phyloP scores from a whole-genome alignment of 2,797 vertebrate species.

The Parauchenoglanis ngamensis region DNA sequence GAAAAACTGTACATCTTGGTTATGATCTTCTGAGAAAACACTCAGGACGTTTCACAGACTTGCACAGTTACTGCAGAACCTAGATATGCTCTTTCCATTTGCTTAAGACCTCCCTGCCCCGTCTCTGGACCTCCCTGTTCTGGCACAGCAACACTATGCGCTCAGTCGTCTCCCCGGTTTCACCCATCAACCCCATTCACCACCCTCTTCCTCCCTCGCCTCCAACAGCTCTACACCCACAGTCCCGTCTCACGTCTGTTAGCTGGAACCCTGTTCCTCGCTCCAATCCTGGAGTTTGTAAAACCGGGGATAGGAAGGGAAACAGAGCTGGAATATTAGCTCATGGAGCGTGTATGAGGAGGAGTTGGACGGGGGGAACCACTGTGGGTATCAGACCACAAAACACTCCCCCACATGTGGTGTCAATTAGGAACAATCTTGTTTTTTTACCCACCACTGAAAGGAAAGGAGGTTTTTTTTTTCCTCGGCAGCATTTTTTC shows the following conservation, averaged over 20 bases:
- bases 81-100: conserved; percentile 47
- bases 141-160: conserved; percentile 75
- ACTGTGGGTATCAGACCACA: conserved; percentile 77
- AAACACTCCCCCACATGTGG: conserved; percentile 83
- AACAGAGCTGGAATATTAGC: conserved; percentile 77
- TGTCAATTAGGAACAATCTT: conserved; percentile 86
- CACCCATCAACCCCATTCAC: conserved; percentile 48
- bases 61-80: conserved; percentile 29
- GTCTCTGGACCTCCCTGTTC: conserved; percentile 73
- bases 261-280: conserved; percentile 69
- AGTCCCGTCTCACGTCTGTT: conserved; percentile 44
- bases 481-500: conserved; percentile 65
- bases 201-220: conserved; percentile 44
- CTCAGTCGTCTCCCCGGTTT: conserved; percentile 69
- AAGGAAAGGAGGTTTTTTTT: conserved; percentile 76
- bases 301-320: conserved; percentile 51
- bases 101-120: conserved; percentile 61
- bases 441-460: conserved; percentile 81
- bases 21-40: conserved; percentile 6
- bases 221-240: conserved; percentile 48
- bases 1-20: background rate
- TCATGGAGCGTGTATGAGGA: conserved; percentile 67
- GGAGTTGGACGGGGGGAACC: conserved; percentile 65
- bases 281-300: conserved; percentile 66
- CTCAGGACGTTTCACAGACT: conserved; percentile 23